A percentile compares a stretch with the other conserved stretches of the same genome.
Evolutionary conservation across 2,888 invertebrate genomes (phyloP).

Genomic region (Epistrophe eligans): DNA sequence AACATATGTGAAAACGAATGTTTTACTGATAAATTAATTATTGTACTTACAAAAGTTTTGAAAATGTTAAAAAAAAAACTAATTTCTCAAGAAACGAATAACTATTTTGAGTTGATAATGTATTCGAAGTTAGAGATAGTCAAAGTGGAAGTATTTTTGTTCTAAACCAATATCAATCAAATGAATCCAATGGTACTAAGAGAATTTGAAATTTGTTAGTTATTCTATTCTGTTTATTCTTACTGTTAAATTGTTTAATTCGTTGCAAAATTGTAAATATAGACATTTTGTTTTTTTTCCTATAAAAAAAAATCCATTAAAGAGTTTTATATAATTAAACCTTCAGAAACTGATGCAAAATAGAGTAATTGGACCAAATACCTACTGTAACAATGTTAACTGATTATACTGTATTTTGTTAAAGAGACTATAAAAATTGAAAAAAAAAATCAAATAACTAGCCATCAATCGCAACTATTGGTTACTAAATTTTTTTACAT

Average conservation of each 20-base stretch:
- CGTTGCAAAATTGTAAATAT: slow-evolving; percentile 57
- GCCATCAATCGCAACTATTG: slow-evolving; percentile 73
- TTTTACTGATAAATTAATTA: slow-evolving; percentile 47
- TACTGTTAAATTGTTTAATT: slow-evolving; percentile 46
- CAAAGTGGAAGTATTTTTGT: slow-evolving; percentile 24
- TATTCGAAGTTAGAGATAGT: slow-evolving; percentile 26
- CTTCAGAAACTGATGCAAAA: slow-evolving; percentile 28
- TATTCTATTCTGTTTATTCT: slow-evolving; percentile 45
- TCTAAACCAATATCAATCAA: slow-evolving; percentile 51
- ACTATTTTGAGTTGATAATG: slow-evolving; percentile 2
- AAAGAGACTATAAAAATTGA: slow-evolving; percentile 35
- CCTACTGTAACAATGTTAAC: slow-evolving; percentile 45
- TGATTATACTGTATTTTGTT: slow-evolving; percentile 52
- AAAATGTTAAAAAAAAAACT: slow-evolving; percentile 26
- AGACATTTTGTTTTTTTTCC: slow-evolving; percentile 30
- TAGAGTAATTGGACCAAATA: slow-evolving; percentile 64
- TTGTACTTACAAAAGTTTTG: slow-evolving; percentile 8
- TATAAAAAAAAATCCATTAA: slow-evolving; percentile 10
- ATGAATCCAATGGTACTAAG: slow-evolving; percentile 68
- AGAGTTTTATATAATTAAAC: slow-evolving; percentile 31
- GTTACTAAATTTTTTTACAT: slow-evolving; percentile 73
- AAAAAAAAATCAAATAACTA: slow-evolving; percentile 56
- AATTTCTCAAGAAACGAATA: slow-evolving; percentile 9
- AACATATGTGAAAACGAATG: slow-evolving; percentile 35
- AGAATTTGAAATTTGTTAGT: slow-evolving; percentile 47